Base-by-base conservation (phyloP, 2,113 vertebrate species). In the Stictonetta naevosa region DNA sequence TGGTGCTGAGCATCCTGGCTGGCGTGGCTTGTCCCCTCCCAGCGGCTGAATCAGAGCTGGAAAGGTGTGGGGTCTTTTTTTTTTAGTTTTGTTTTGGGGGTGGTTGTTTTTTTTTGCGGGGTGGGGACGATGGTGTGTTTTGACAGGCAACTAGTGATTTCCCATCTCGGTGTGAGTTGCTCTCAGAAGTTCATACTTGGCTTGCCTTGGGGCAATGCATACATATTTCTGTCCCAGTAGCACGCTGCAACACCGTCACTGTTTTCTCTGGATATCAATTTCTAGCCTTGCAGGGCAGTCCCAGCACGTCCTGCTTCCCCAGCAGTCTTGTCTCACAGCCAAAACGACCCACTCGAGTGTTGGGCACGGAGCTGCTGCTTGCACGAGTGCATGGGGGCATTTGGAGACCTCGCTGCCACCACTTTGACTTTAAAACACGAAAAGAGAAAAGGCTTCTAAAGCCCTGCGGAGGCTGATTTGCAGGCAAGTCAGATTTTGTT, bases 201-300 rank as follows among this genome's bases (percentile, higher is more conserved):
- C n/a, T 80, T 40, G 62, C 58, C 80, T 80, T 69, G 55, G 38
- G 33, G 33, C 33, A 33, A 0, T 0, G 5, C 0, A 0, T 23
- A 14, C 0, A 0, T 78, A 8, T 71, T 58, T 60, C 17, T 92
- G 16, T 75, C 28, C 31, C 19, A 29, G 18, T 38, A 33, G 33
- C 25, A 23, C 2, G 1, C 34, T 0, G 0, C 34, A 75, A 63
- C 6, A 1, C 46, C 10, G 1, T 42, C 2, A 0, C 44, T 58
- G 13, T 85, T 86, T 78, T 53, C 34, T 38, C 44, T 72, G 62
- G 52, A 60, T 82, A 22, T 89, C 78, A 71, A 60, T 93, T 91
- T 82, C 52, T 67, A 15, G 77, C 64, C 66, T 89, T 60, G 69
- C 42, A 60, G 48, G 28, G 28, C 36, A 78, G 34, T 68, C 66